A percentile compares a stretch with the other conserved stretches of the same genome.
Evolutionary conservation across 2,797 vertebrate species (phyloP).

Genomic region (Lepilemur ruficaudatus): DNA sequence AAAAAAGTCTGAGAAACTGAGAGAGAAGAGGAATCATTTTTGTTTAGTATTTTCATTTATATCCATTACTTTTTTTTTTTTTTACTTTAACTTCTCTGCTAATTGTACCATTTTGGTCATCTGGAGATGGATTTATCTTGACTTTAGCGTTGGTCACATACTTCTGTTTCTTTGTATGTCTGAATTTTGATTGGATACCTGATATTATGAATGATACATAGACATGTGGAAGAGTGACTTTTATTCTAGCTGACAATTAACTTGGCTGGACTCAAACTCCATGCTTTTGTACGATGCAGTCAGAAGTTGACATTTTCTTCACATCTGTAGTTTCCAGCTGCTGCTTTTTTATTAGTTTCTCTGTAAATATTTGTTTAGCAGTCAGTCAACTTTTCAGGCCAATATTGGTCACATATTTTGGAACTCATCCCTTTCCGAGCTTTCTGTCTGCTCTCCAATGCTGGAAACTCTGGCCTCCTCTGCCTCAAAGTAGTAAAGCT

Average conservation of each 20-base stretch:
- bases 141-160: neutral
- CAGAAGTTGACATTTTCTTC: neutral
- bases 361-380: neutral
- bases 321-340: neutral
- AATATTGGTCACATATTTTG: neutral
- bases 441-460: neutral
- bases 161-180: neutral
- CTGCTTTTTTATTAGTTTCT: neutral
- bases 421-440: neutral
- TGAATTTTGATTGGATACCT: neutral
- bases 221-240: neutral
- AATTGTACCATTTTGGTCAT: neutral
- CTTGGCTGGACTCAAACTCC: neutral
- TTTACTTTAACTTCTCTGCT: neutral
- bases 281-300: neutral
- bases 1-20: neutral
- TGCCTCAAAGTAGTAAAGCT: neutral
- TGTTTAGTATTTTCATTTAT: neutral
- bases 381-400: neutral
- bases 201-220: neutral
- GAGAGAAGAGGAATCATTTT: neutral
- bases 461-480: neutral
- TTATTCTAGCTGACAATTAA: neutral
- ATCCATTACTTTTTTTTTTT: neutral
- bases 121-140: neutral